These are phyloP conservation scores for Macrocentrus cingulum DNA, from an alignment of 1,140 invertebrate species.

Conservation along the genomic window DNA sequence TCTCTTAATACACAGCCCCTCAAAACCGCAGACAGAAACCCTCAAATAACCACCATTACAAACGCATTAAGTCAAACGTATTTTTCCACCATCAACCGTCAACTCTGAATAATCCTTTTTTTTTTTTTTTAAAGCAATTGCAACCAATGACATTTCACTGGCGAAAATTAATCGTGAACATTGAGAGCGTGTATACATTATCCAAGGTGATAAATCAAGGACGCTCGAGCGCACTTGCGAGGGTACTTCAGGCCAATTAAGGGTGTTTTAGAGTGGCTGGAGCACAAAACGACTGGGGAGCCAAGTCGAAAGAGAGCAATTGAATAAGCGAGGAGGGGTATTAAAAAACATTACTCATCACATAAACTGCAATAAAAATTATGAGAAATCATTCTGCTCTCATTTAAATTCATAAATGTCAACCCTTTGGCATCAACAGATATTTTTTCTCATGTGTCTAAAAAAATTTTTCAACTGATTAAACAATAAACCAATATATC, in stretches of 20 bases:
- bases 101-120: background rate
- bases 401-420: conserved; percentile 21
- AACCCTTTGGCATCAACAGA: no score
- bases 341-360: conserved; percentile 62
- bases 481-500: no score
- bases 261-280: conserved; percentile 59
- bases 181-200: background rate
- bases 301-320: conserved; percentile 14
- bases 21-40: conserved; percentile 42
- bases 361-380: conserved; percentile 44
- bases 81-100: conserved; percentile 7
- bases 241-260: conserved; percentile 54
- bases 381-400: conserved; percentile 9
- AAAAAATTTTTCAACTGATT: no score
- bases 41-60: conserved; percentile 43
- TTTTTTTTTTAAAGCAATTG: background rate
- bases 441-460: no score
- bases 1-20: conserved; percentile 30
- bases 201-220: conserved; percentile 48
- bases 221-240: conserved; percentile 29
- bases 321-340: conserved; percentile 38
- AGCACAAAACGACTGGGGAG: conserved; percentile 45
- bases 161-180: background rate
- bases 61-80: conserved; percentile 48
- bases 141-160: background rate